Evolutionary conservation across 2,797 vertebrate species (phyloP).

Genomic region (Poeciliopsis presidionis): DNA sequence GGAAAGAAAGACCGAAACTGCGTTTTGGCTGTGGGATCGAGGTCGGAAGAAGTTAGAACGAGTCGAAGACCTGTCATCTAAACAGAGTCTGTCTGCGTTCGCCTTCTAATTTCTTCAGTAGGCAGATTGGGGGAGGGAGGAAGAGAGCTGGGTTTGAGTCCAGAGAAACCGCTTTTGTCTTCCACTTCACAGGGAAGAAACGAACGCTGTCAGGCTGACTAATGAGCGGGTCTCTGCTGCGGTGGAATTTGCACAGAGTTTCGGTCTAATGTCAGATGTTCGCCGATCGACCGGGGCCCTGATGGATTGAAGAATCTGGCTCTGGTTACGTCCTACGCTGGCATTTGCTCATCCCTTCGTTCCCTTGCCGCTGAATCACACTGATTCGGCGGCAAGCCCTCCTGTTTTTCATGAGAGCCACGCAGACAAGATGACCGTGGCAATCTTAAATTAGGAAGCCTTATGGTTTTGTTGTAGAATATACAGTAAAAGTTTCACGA

Average conservation of each 20-base stretch:
- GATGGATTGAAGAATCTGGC: slow-evolving; percentile 71
- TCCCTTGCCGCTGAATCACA: slow-evolving; percentile 23
- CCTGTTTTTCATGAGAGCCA: not conserved
- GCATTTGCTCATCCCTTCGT: slow-evolving; percentile 44
- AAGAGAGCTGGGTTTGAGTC: slow-evolving; percentile 21
- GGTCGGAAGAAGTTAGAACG: slow-evolving; percentile 40
- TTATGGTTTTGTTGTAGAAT: too few species aligned
- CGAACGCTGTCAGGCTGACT: slow-evolving; percentile 71
- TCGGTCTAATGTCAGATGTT: slow-evolving; percentile 55
- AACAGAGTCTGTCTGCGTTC: slow-evolving; percentile 49
- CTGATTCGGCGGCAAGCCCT: not conserved
- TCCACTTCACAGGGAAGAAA: slow-evolving; percentile 60
- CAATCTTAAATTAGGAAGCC: too few species aligned
- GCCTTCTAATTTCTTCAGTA: slow-evolving; percentile 43
- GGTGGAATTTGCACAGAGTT: slow-evolving; percentile 69
- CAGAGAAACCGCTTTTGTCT: slow-evolving; percentile 66
- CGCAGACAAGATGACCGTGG: too few species aligned
- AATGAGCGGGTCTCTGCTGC: slow-evolving; percentile 64
- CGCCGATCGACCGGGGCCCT: slow-evolving; percentile 48
- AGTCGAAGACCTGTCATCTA: slow-evolving; percentile 29
- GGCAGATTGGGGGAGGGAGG: slow-evolving; percentile 15
- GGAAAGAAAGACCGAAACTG: slow-evolving; percentile 30
- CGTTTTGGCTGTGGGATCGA: slow-evolving; percentile 21
- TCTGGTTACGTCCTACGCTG: slow-evolving; percentile 64
- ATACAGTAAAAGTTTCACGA: too few species aligned